Evolutionary conservation across 2,797 vertebrate species (phyloP).

Genomic region (Cuniculus paca): DNA sequence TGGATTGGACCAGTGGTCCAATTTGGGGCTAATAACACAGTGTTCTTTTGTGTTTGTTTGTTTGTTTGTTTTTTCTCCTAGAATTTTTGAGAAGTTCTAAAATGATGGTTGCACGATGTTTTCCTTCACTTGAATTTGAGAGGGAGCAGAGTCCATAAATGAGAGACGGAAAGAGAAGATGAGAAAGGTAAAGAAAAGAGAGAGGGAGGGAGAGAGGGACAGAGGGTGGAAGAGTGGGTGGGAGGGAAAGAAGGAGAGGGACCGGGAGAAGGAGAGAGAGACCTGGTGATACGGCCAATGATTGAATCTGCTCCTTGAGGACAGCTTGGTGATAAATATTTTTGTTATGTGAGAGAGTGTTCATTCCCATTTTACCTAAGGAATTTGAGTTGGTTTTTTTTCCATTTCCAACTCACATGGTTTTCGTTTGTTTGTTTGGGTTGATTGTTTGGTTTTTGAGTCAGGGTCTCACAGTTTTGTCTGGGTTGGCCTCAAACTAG

Average conservation of each 20-base stretch:
- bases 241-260: no score
- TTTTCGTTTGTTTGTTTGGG: background rate
- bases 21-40: background rate
- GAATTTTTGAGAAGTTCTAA: background rate
- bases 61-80: background rate
- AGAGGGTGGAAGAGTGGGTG: background rate
- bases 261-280: no score
- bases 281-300: background rate
- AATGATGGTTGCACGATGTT: background rate
- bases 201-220: rapidly evolving
- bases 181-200: no score
- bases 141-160: background rate
- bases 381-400: background rate
- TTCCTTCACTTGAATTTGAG: background rate
- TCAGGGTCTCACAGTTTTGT: background rate
- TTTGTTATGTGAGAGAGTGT: background rate
- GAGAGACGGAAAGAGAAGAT: background rate
- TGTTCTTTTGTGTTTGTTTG: background rate
- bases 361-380: background rate
- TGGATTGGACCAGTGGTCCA: background rate
- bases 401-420: background rate
- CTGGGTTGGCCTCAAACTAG: background rate
- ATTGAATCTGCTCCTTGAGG: background rate
- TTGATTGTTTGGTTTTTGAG: background rate
- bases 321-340: background rate